These are phyloP conservation scores for Zaprionus kolodkinae DNA, from an alignment of 1,140 invertebrate genomes.

Conservation along the genomic window DNA sequence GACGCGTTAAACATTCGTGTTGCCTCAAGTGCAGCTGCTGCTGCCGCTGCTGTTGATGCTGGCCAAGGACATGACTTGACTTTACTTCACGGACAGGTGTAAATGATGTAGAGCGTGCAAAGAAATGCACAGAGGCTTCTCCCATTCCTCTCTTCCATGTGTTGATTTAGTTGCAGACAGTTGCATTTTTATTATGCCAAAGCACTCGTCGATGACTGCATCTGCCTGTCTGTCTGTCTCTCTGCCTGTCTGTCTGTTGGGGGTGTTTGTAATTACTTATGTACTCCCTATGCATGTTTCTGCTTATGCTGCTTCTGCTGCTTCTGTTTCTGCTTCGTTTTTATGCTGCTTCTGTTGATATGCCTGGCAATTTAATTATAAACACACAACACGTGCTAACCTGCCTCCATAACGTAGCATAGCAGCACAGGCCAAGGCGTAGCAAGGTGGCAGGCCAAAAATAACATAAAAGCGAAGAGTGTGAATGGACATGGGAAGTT, in stretches of 20 bases:
- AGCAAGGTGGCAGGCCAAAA: constrained; percentile 67
- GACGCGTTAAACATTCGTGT: constrained; percentile 68
- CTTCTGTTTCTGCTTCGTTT: constrained; percentile 7
- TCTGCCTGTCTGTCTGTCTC: background rate
- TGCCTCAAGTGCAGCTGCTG: constrained; percentile 58
- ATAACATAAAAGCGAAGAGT: constrained; percentile 50
- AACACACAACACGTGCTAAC: constrained; percentile 75
- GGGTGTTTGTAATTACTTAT: constrained; percentile 30
- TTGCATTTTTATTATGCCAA: constrained; percentile 72
- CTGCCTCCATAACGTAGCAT: constrained; percentile 33
- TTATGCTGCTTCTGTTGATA: constrained; percentile 56
- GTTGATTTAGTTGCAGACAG: constrained; percentile 62
- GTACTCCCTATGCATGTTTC: constrained; percentile 14
- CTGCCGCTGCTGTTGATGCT: constrained; percentile 21
- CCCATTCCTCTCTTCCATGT: constrained; percentile 4
- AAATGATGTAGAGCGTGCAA: constrained; percentile 67
- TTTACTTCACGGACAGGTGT: constrained; percentile 67
- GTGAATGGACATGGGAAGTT: background rate
- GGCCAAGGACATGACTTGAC: constrained; percentile 67
- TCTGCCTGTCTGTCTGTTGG: constrained; percentile 5
- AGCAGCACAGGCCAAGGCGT: background rate
- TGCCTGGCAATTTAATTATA: constrained; percentile 75
- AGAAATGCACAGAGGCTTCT: constrained; percentile 46
- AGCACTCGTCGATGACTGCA: constrained; percentile 50
- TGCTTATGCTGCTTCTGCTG: constrained; percentile 4